phyloP scores from a whole-genome alignment of 2,113 vertebrate genomes.

The Rhadina sibilatrix region DNA sequence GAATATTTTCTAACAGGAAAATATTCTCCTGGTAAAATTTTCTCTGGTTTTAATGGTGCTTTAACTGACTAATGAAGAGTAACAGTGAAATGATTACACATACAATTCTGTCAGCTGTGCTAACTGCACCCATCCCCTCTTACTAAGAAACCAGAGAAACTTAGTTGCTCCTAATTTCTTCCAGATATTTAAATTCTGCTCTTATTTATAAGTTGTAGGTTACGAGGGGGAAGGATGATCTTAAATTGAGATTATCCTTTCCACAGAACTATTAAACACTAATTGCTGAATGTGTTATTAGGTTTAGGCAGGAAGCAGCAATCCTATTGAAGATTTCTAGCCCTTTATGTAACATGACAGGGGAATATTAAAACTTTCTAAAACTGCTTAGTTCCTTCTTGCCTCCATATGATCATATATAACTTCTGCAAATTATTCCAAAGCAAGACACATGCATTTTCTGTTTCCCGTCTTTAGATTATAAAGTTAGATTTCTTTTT shows the following conservation, averaged over 20 bases:
- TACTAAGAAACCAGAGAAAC: background rate
- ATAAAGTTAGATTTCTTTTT: background rate
- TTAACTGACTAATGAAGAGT: background rate
- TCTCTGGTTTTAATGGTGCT: background rate
- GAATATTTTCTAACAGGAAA: background rate
- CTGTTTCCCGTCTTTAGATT: background rate
- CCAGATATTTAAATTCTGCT: background rate
- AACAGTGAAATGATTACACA: background rate
- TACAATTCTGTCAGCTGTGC: background rate
- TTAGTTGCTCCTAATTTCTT: background rate
- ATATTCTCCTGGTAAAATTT: background rate
- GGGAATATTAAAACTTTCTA: conserved; percentile 4
- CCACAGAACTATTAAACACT: background rate
- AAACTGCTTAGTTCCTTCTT: background rate
- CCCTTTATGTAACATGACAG: conserved; percentile 1
- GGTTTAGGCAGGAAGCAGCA: conserved; percentile 1
- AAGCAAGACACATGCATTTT: background rate
- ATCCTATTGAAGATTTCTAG: background rate
- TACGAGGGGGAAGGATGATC: background rate
- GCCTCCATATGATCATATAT: background rate
- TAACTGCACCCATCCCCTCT: background rate
- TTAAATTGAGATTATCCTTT: conserved; percentile 31
- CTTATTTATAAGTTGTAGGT: background rate
- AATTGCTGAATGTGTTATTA: background rate
- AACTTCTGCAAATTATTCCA: background rate